Conservation (phyloP, 1,140 invertebrate genomes). For the Camponotus vicinus region DNA sequence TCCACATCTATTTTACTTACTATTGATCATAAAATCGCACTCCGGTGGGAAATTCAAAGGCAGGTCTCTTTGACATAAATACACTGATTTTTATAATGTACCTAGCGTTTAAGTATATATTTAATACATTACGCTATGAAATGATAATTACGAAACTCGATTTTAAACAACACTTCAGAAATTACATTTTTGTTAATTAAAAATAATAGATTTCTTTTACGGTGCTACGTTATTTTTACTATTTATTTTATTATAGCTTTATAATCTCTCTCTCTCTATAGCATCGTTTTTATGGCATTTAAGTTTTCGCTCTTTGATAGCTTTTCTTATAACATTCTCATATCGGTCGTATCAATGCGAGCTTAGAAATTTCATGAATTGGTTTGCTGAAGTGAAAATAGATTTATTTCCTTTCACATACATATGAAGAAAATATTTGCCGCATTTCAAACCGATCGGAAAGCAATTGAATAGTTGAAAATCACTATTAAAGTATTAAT, state of each 20-base stretch:
- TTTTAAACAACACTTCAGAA: background rate
- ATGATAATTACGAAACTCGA: background rate
- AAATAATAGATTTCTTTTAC: conserved; percentile 19
- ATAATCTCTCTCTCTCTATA: background rate
- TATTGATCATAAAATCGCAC: background rate
- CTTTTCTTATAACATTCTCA: background rate
- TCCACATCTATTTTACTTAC: conserved; percentile 2
- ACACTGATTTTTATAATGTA: background rate
- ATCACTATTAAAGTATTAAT: background rate
- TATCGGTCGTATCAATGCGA: background rate
- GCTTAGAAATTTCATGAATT: conserved; percentile 41
- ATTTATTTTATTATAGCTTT: background rate
- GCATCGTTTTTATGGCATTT: background rate
- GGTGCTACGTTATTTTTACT: background rate
- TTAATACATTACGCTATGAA: background rate
- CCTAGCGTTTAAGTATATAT: background rate
- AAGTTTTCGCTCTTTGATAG: background rate
- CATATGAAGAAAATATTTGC: conserved; percentile 21
- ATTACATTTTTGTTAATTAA: background rate
- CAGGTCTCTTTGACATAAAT: background rate
- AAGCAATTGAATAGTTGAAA: background rate
- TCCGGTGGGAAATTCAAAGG: background rate
- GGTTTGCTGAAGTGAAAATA: conserved; percentile 25
- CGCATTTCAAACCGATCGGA: background rate
- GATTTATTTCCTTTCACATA: conserved; percentile 25